Conservation (phyloP, 2,888 invertebrate species). For the Geophilus truncorum region DNA sequence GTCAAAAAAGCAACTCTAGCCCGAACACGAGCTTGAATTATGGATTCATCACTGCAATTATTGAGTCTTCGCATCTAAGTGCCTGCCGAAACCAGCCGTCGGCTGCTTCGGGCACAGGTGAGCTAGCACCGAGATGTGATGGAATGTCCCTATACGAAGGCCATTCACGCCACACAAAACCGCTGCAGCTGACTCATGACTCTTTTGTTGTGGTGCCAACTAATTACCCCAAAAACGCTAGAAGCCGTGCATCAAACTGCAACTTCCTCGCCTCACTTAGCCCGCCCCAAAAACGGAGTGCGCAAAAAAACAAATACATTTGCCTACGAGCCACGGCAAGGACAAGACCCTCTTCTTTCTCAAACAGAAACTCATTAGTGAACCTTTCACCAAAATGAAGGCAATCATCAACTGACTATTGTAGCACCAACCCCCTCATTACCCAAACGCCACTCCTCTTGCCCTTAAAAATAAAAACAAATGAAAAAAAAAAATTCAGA, state of each 20-base stretch:
- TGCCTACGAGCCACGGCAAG: neutral
- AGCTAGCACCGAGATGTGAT: neutral
- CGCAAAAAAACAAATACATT: neutral
- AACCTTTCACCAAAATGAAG: slow-evolving; percentile 7
- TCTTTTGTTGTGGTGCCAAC: slow-evolving; percentile 7
- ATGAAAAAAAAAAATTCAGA: neutral
- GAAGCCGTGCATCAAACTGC: slow-evolving; percentile 20
- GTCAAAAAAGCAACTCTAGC: neutral
- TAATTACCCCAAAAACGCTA: slow-evolving; percentile 28
- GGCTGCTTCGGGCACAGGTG: neutral
- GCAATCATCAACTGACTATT: slow-evolving; percentile 5
- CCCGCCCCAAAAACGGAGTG: neutral
- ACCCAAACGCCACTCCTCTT: neutral
- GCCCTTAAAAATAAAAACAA: neutral
- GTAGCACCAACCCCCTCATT: slow-evolving; percentile 14
- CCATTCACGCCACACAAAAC: slow-evolving; percentile 17
- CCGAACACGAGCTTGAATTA: slow-evolving; percentile 3
- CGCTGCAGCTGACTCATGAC: slow-evolving; percentile 27
- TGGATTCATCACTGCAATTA: slow-evolving; percentile 21
- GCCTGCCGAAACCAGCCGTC: neutral
- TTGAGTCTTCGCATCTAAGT: slow-evolving; percentile 24
- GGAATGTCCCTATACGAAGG: slow-evolving; percentile 4
- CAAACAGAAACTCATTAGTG: slow-evolving; percentile 33
- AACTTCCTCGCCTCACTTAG: slow-evolving; percentile 17
- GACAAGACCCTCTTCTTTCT: neutral